phyloP scores from a whole-genome alignment of 2,113 vertebrate genomes.

The Pterophyllum scalare region DNA sequence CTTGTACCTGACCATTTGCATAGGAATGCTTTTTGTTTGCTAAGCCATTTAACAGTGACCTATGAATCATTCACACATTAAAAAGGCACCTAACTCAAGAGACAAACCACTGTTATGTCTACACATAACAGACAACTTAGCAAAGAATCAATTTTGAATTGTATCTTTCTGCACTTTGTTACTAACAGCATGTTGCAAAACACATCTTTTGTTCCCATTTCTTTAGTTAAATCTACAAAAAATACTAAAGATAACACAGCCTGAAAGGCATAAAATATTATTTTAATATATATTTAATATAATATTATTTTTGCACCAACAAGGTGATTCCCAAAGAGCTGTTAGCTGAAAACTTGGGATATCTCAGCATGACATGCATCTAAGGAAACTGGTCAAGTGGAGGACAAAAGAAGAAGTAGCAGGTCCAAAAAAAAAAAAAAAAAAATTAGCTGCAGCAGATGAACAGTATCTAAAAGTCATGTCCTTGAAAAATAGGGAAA shows the following conservation, averaged over 20 bases:
- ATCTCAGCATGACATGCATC: neutral
- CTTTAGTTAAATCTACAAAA: neutral
- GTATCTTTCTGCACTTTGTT: too few species aligned
- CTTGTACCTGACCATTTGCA: too few species aligned
- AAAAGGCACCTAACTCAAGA: too few species aligned
- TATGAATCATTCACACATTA: too few species aligned
- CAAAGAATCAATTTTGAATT: too few species aligned
- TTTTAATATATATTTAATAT: too few species aligned
- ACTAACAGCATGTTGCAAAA: too few species aligned
- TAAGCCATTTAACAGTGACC: too few species aligned
- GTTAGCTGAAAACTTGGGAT: neutral
- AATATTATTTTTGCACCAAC: neutral
- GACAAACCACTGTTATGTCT: too few species aligned
- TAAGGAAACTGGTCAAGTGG: neutral
- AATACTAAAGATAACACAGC: neutral
- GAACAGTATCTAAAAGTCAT: constrained; percentile 1
- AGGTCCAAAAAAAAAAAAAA: neutral
- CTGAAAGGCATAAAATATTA: neutral
- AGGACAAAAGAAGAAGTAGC: neutral
- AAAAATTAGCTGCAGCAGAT: neutral
- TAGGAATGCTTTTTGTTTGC: too few species aligned
- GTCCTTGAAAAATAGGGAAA: neutral
- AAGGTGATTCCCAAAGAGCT: neutral
- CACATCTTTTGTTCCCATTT: neutral
- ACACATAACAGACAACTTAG: too few species aligned